Conservation (phyloP, 2,797 vertebrate genomes). For the Acipenser transmontanus region DNA sequence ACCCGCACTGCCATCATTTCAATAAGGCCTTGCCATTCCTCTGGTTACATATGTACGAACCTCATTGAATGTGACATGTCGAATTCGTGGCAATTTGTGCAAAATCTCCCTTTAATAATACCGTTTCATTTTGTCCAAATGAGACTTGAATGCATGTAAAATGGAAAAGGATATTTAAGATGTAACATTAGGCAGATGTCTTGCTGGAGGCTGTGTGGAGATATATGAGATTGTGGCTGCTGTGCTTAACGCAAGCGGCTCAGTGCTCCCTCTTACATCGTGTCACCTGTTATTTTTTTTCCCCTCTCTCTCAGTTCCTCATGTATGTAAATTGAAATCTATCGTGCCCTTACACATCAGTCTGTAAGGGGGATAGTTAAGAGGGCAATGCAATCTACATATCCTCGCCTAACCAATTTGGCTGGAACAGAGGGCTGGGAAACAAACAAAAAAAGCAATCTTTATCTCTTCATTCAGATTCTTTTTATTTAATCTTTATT, state of each 20-base stretch:
- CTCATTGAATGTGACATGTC: conserved; percentile 94
- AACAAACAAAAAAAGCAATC: conserved; percentile 58
- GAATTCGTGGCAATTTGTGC: conserved; percentile 95
- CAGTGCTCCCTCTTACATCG: conserved; percentile 47
- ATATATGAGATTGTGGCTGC: conserved; percentile 70
- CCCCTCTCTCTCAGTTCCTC: conserved; percentile 40
- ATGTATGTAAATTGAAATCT: conserved; percentile 78
- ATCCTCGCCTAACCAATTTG: conserved; percentile 60
- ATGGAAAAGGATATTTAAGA: conserved; percentile 76
- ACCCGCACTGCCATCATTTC: background rate
- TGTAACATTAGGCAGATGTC: conserved; percentile 75
- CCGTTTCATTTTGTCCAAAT: conserved; percentile 77
- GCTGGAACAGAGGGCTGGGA: conserved; percentile 41
- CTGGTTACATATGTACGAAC: conserved; percentile 66
- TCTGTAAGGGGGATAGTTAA: conserved; percentile 32
- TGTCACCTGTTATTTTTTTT: conserved; percentile 45
- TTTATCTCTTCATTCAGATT: conserved; percentile 43
- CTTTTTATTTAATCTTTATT: conserved; percentile 36
- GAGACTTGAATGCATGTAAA: conserved; percentile 81
- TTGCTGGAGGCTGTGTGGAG: conserved; percentile 61
- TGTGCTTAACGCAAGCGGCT: conserved; percentile 52
- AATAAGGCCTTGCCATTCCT: conserved; percentile 12
- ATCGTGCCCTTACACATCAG: conserved; percentile 59
- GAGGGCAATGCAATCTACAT: conserved; percentile 61
- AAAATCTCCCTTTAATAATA: conserved; percentile 94